A percentile compares a stretch with the other conserved stretches of the same genome.
Conservation (phyloP, 2,797 vertebrate species). For the Xyrichtys novacula region DNA sequence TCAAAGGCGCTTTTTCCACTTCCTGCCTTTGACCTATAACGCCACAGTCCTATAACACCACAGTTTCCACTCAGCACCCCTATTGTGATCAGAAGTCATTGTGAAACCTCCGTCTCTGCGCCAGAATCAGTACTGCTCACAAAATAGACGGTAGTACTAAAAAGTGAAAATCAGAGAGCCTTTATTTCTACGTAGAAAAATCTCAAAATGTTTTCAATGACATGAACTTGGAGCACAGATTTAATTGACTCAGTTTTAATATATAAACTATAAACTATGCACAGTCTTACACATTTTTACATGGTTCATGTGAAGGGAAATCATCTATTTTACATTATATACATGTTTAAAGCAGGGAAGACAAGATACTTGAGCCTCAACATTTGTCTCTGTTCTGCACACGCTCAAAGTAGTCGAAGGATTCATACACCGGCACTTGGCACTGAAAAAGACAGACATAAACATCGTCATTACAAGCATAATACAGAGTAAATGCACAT, state of each 20-base stretch:
- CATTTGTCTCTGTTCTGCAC: conserved; percentile 44
- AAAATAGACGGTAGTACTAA: no score
- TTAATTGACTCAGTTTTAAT: conserved; percentile 26
- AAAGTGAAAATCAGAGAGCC: no score
- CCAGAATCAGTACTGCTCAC: background rate
- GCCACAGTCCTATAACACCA: background rate
- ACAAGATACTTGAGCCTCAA: conserved; percentile 16
- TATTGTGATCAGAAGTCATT: background rate
- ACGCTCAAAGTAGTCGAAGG: conserved; percentile 65
- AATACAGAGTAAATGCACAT: background rate
- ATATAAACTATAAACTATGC: conserved; percentile 39
- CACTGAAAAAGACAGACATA: conserved; percentile 54
- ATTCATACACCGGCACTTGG: conserved; percentile 72
- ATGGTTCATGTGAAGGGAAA: background rate
- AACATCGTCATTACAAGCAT: background rate
- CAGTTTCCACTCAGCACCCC: conserved; percentile 57
- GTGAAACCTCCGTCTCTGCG: conserved; percentile 20
- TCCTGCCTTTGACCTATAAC: conserved; percentile 64
- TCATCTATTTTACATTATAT: conserved; percentile 23
- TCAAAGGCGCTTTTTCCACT: conserved; percentile 56
- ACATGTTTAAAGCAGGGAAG: background rate
- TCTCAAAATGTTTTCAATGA: background rate
- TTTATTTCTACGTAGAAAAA: no score
- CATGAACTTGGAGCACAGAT: conserved; percentile 1
- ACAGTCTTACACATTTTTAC: conserved; percentile 16